Percentiles rank a stretch among this genome's conserved stretches.
Conservation (phyloP, 2,888 invertebrate genomes). For the Drosophila testacea region DNA sequence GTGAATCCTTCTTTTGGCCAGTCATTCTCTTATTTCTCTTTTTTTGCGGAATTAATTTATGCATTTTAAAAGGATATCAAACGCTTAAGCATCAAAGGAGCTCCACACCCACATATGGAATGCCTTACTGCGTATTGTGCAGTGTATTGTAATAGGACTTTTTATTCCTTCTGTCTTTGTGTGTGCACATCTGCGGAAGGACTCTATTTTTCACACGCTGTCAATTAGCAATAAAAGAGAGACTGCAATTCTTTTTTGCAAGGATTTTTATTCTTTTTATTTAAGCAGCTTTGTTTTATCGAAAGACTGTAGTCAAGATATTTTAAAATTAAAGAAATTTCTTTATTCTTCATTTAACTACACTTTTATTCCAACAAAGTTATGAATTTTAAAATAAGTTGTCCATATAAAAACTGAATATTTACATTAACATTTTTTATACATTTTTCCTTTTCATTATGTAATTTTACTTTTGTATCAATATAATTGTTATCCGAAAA, state of each 20-base stretch:
- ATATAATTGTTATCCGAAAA: neutral
- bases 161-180: constrained; percentile 35
- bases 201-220: constrained; percentile 73
- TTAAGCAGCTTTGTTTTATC: constrained; percentile 18
- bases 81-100: constrained; percentile 39
- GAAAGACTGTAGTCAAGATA: neutral
- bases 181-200: constrained; percentile 68
- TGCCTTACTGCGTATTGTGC: constrained; percentile 36
- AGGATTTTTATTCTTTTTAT: constrained; percentile 5
- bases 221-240: constrained; percentile 43
- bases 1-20: constrained; percentile 21
- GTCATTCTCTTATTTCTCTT: neutral
- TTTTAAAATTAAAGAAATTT: neutral
- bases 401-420: too few species aligned
- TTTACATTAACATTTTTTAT: too few species aligned
- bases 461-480: neutral
- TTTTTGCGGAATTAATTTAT: constrained; percentile 55
- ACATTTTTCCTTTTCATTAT: too few species aligned
- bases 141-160: constrained; percentile 56
- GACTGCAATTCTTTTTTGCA: constrained; percentile 6
- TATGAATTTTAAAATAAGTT: too few species aligned
- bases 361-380: too few species aligned
- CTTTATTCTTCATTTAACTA: too few species aligned
- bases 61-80: constrained; percentile 67
- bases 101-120: constrained; percentile 15